Evolutionary conservation across 2,888 invertebrate genomes (phyloP), one percentile per base, ranked within the genome.

Genomic region (Brachynemurus nebulosus): DNA sequence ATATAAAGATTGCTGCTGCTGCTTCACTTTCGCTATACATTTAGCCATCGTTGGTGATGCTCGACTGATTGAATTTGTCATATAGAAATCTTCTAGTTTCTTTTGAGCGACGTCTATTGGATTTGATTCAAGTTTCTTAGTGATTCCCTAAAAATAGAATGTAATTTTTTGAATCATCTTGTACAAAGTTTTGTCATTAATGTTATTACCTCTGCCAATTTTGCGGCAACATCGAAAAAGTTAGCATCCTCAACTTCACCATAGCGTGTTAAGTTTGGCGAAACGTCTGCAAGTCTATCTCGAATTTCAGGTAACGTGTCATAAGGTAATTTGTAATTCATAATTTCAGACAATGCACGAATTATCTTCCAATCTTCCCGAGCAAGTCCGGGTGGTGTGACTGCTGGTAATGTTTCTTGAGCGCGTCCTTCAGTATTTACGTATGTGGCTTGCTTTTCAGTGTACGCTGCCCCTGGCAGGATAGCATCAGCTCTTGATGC

Each of bases 21-120:
- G n/a, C n/a, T n/a, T 69, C 2, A 83, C 89, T 11, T 96, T 95
- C 57, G 89, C 83, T 51, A 96, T 82, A 66, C 96, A 97, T 66
- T 95, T 95, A 40, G 97, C 95, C 98, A 98, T 98, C 40, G 96
- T 97, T 49, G 88, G 85, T 4, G 97, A 98, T 21, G 97, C 92
- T 59, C 97, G 76, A 51, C 92, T 91, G 58, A 98, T 90, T 5
- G 86, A 70, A 67, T 98, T 93, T 9, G 98, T 98, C 93, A 97
- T 96, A 62, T 79, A 88, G 65, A 78, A 89, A 59, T 89, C 86
- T 64, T 86, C 82, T 47, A 98, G 69, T 46, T 75, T 70, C 61
- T 80, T 82, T 55, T 84, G 72, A 54, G 80, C 76, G 2, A 89
- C 74, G 55, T 83, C 80, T 44, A 95, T 56, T 1, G 74, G 71